Conservation (phyloP, 2,113 vertebrate species). For the Catharus minimus region DNA sequence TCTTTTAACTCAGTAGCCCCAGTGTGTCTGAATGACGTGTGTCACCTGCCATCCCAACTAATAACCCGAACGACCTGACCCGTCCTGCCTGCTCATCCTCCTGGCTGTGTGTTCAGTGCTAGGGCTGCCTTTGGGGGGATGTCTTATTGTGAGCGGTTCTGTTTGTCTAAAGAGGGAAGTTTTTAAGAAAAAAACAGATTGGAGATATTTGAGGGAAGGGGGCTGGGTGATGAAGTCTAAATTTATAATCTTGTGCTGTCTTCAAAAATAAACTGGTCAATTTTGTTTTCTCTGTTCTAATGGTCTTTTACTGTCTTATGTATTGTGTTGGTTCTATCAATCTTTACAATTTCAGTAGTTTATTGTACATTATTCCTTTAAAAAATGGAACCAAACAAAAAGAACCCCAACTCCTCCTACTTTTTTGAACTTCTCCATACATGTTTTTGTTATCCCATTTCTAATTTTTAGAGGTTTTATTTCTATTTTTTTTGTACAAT, state of each 20-base stretch:
- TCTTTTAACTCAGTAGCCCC: background rate
- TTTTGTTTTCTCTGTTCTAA: background rate
- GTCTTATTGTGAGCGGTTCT: background rate
- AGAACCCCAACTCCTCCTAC: accelerated
- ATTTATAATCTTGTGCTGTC: background rate
- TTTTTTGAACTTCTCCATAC: background rate
- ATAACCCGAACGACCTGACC: accelerated
- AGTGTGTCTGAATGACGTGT: background rate
- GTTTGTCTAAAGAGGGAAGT: background rate
- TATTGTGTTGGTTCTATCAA: background rate
- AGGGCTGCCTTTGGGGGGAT: background rate
- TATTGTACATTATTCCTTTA: background rate
- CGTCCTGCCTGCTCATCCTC: accelerated
- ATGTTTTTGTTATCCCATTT: background rate
- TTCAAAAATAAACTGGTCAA: background rate
- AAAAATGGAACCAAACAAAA: background rate
- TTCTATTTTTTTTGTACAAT: background rate
- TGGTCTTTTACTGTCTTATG: background rate
- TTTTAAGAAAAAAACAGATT: background rate
- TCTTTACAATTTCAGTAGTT: background rate
- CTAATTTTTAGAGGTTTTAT: background rate
- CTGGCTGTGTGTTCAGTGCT: background rate
- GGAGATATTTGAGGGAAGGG: background rate
- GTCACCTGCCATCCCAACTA: background rate
- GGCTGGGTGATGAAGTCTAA: background rate